Evolutionary conservation across 2,888 invertebrate species (phyloP).

Genomic region (Cataglyphis livida): DNA sequence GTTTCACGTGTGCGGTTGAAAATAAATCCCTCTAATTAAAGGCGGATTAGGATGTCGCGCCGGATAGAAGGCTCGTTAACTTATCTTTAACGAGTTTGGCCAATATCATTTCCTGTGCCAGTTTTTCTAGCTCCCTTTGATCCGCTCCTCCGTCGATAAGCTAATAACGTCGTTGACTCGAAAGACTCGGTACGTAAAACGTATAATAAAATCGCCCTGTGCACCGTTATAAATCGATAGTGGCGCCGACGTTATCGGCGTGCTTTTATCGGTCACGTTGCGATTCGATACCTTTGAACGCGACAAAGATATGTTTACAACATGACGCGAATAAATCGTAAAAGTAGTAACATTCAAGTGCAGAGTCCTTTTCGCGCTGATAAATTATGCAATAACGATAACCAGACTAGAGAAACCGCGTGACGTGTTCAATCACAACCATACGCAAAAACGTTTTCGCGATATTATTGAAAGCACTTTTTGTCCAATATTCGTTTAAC

Average conservation of each 20-base stretch:
- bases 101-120: constrained; percentile 35
- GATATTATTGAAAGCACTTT: constrained; percentile 5
- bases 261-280: constrained; percentile 43
- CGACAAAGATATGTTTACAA: constrained; percentile 46
- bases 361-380: neutral
- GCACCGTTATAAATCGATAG: constrained; percentile 40
- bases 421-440: constrained; percentile 1
- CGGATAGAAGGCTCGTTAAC: constrained; percentile 46
- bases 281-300: constrained; percentile 49
- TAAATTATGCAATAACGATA: constrained; percentile 48
- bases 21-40: constrained; percentile 61
- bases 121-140: constrained; percentile 54
- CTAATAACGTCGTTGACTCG: constrained; percentile 58
- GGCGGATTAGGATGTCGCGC: constrained; percentile 39
- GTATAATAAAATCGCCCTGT: constrained; percentile 45
- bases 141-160: constrained; percentile 69
- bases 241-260: constrained; percentile 29
- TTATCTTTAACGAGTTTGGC: constrained; percentile 60
- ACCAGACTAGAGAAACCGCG: neutral
- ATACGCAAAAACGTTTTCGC: neutral
- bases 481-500: neutral
- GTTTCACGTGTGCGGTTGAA: constrained; percentile 33
- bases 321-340: constrained; percentile 36
- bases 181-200: constrained; percentile 51
- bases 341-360: constrained; percentile 13